Evolutionary conservation across 2,797 vertebrate species (phyloP).

Genomic region (Ataeniobius toweri): DNA sequence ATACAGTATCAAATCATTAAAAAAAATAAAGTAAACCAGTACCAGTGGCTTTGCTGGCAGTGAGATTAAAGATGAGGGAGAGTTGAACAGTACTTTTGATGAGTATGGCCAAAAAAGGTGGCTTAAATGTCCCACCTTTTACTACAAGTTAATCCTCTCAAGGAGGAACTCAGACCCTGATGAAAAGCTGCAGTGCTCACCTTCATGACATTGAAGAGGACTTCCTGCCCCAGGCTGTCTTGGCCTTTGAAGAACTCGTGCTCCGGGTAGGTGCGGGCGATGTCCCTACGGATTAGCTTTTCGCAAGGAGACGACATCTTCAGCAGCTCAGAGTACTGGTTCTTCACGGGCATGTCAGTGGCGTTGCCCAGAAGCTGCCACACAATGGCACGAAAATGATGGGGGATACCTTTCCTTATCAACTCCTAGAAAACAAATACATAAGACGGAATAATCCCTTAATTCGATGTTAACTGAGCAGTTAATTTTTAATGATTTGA

Average conservation of each 20-base stretch:
- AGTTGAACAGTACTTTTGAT: not conserved
- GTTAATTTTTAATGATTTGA: not conserved
- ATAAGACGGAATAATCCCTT: not conserved
- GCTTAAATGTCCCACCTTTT: not conserved
- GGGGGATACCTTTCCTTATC: constrained; percentile 97
- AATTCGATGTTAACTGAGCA: not conserved
- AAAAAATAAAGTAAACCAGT: not conserved
- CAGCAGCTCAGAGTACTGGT: constrained; percentile 97
- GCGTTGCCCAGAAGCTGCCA: constrained; percentile 97
- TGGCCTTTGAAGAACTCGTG: constrained; percentile 99
- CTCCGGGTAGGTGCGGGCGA: constrained; percentile 97
- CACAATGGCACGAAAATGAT: constrained; percentile 98
- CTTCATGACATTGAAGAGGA: constrained; percentile 99
- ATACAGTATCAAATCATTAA: not conserved
- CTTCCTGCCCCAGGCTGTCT: constrained; percentile 97
- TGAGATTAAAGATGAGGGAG: not conserved
- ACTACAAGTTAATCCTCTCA: not conserved
- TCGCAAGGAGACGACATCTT: constrained; percentile 99
- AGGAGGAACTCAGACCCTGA: not conserved
- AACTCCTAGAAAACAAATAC: constrained; percentile 82
- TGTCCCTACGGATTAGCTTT: constrained; percentile 97
- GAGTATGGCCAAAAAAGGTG: not conserved
- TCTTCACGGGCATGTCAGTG: constrained; percentile 97
- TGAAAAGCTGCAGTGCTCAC: constrained; percentile 69
- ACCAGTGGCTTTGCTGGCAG: not conserved